Conservation (phyloP, 1,140 invertebrate genomes). For the Schlechtendalia chinensis region DNA sequence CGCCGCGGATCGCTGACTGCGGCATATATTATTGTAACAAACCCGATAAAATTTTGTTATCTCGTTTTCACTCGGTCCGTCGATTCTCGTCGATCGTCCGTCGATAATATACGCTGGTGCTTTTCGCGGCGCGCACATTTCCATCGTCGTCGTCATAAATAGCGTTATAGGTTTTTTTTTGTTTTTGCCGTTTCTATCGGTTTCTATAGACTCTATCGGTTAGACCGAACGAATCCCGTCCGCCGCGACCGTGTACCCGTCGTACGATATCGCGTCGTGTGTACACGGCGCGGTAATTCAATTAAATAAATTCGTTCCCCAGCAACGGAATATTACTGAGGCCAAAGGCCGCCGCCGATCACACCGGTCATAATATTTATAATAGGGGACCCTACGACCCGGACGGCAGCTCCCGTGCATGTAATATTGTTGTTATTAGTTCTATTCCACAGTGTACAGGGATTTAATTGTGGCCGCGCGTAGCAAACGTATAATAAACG, state of each 20-base stretch:
- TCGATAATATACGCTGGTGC: neutral
- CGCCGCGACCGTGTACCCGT: no score
- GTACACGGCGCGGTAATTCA: neutral
- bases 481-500: neutral
- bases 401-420: no score
- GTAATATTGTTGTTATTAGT: no score
- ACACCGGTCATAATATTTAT: slow-evolving; percentile 18
- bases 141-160: no score
- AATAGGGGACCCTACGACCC: slow-evolving; percentile 3
- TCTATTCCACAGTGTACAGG: neutral
- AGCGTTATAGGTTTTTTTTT: no score
- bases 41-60: neutral
- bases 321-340: slow-evolving; percentile 24
- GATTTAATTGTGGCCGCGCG: neutral
- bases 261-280: neutral
- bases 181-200: no score
- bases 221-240: no score
- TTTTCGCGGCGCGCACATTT: neutral
- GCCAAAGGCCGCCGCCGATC: slow-evolving; percentile 11
- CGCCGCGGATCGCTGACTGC: neutral
- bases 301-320: slow-evolving; percentile 39
- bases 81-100: neutral
- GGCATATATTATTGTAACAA: neutral
- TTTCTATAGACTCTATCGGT: no score
- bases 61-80: neutral